phyloP scores from a whole-genome alignment of 2,888 invertebrate species.

The Argynnis bischoffii region DNA sequence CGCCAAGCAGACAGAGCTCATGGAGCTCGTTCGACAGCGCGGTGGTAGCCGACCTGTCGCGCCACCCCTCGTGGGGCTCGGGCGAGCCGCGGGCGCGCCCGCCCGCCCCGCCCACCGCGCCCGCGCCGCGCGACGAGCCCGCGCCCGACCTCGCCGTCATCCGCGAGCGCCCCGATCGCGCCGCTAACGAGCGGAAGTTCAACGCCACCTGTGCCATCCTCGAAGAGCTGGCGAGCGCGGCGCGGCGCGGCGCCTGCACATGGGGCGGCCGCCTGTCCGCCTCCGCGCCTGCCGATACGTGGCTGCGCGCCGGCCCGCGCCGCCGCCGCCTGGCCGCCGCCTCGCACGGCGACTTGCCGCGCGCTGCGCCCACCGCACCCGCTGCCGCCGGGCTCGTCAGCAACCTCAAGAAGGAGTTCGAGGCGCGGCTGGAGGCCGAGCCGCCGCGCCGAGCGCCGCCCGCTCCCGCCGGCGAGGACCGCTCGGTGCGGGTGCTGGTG shows the following conservation, averaged over 20 bases:
- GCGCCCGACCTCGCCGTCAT: slow-evolving; percentile 66
- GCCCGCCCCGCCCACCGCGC: slow-evolving; percentile 26
- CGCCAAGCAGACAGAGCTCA: slow-evolving; percentile 85
- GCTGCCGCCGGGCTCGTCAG: slow-evolving; percentile 87
- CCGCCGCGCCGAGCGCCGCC: slow-evolving; percentile 46
- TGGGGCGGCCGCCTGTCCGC: slow-evolving; percentile 81
- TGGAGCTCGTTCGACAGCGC: slow-evolving; percentile 91
- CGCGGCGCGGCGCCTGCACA: slow-evolving; percentile 67
- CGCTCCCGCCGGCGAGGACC: slow-evolving; percentile 47
- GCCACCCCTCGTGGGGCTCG: slow-evolving; percentile 93
- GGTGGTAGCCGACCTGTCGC: slow-evolving; percentile 87
- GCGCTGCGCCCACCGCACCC: slow-evolving; percentile 65
- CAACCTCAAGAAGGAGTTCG: slow-evolving; percentile 93
- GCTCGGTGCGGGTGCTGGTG: slow-evolving; percentile 88
- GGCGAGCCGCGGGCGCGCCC: slow-evolving; percentile 81
- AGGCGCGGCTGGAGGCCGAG: slow-evolving; percentile 82
- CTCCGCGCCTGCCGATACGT: slow-evolving; percentile 84
- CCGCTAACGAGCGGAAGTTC: slow-evolving; percentile 72
- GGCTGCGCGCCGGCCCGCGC: slow-evolving; percentile 70
- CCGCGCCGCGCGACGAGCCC: slow-evolving; percentile 47
- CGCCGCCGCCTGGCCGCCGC: slow-evolving; percentile 68
- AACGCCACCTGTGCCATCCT: slow-evolving; percentile 84
- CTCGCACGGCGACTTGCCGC: slow-evolving; percentile 71
- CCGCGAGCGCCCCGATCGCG: slow-evolving; percentile 61
- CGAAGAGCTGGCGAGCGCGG: slow-evolving; percentile 76